A percentile compares a stretch with the other conserved stretches of the same genome.
Conservation (phyloP, 2,113 vertebrate species). For the Pseudopipra pipra region DNA sequence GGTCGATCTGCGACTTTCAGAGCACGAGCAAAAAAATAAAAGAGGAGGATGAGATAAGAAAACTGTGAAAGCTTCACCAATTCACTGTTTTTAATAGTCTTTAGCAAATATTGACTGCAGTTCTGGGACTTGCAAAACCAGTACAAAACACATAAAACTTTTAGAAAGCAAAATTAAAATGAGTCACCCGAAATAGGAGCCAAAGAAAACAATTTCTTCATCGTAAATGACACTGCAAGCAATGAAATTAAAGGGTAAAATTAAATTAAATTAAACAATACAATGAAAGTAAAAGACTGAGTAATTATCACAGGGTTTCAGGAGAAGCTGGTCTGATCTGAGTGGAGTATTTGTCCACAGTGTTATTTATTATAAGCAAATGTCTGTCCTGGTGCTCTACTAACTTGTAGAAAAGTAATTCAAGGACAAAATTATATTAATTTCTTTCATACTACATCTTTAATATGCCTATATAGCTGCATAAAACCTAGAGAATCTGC, state of each 20-base stretch:
- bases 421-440: background rate
- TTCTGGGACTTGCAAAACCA: background rate
- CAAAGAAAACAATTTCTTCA: slow-evolving; percentile 21
- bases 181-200: slow-evolving; percentile 26
- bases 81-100: background rate
- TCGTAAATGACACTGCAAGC: slow-evolving; percentile 40
- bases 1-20: background rate
- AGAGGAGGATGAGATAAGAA: background rate
- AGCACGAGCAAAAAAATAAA: background rate
- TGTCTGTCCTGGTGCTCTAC: background rate
- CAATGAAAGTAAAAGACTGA: slow-evolving; percentile 36
- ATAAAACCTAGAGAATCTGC: background rate
- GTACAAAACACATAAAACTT: background rate
- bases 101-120: background rate
- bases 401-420: background rate
- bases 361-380: slow-evolving; percentile 3
- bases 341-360: slow-evolving; percentile 8
- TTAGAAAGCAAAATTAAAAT: slow-evolving; percentile 26
- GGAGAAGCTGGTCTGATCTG: slow-evolving; percentile 35
- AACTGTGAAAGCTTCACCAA: background rate
- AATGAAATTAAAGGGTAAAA: slow-evolving; percentile 44
- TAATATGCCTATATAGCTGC: background rate
- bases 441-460: background rate
- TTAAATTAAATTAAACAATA: slow-evolving; percentile 4
- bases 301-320: slow-evolving; percentile 38